These are phyloP conservation scores for Anisognathus igniventris DNA, from an alignment of 2,797 vertebrate genomes.

Conservation along the genomic window DNA sequence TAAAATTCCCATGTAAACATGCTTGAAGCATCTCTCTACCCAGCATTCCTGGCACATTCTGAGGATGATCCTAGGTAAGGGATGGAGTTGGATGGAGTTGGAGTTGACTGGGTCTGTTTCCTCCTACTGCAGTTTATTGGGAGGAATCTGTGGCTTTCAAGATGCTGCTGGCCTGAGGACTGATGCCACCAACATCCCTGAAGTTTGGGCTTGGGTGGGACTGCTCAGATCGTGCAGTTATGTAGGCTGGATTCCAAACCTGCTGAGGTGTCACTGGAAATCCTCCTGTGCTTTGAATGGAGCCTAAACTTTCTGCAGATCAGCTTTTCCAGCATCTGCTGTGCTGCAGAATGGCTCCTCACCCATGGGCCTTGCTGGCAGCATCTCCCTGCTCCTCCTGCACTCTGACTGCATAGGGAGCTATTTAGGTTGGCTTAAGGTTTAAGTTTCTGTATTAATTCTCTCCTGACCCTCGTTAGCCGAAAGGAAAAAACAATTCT, in stretches of 20 bases:
- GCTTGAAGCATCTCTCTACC: background rate
- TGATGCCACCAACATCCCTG: fast-evolving
- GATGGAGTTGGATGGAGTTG: background rate
- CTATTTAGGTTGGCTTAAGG: conserved; percentile 13
- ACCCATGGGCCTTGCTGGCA: background rate
- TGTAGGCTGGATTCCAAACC: background rate
- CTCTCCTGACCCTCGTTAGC: conserved; percentile 69
- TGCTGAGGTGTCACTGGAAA: conserved; percentile 28
- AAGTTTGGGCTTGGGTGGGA: background rate
- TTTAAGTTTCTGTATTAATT: conserved; percentile 49
- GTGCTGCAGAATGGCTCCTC: background rate
- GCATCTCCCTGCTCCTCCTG: background rate
- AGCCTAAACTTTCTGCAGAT: background rate
- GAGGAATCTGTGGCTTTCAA: background rate
- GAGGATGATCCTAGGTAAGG: background rate
- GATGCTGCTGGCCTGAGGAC: background rate
- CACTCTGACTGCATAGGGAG: background rate
- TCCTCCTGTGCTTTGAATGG: background rate
- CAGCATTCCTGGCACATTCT: background rate
- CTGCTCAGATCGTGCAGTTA: background rate
- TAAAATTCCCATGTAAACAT: background rate
- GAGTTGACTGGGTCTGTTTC: background rate
- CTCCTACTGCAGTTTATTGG: background rate
- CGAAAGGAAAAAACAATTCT: conserved; percentile 61
- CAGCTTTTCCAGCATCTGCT: background rate